Percentiles rank a stretch among this genome's conserved stretches.
Evolutionary conservation across 2,888 invertebrate genomes (phyloP).

Genomic region (Flexamia atlantica): DNA sequence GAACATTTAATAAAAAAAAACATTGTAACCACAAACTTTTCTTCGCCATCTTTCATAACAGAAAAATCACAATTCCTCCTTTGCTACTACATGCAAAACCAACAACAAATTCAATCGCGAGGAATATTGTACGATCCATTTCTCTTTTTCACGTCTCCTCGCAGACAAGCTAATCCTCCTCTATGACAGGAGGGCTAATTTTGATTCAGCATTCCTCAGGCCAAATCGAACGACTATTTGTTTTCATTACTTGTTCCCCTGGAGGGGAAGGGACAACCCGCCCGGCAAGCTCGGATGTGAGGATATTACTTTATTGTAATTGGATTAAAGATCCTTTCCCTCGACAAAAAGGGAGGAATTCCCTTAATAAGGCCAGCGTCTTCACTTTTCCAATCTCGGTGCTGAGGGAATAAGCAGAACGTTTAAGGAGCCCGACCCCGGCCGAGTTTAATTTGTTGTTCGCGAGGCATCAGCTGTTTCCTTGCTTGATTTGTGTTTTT

Average conservation of each 20-base stretch:
- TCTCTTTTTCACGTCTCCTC: not conserved
- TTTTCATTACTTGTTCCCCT: slow-evolving; percentile 48
- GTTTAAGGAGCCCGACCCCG: slow-evolving; percentile 34
- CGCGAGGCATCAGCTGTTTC: slow-evolving; percentile 30
- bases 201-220: slow-evolving; percentile 52
- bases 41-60: too few relatives aligned
- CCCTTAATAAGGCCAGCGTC: slow-evolving; percentile 58
- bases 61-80: too few relatives aligned
- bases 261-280: not conserved
- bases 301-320: slow-evolving; percentile 64
- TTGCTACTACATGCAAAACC: too few relatives aligned
- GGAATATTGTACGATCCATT: too few relatives aligned
- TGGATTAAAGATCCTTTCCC: slow-evolving; percentile 62
- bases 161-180: slow-evolving; percentile 23
- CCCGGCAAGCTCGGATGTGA: slow-evolving; percentile 32
- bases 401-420: slow-evolving; percentile 55
- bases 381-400: slow-evolving; percentile 54
- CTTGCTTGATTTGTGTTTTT: slow-evolving; percentile 5
- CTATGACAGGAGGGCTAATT: slow-evolving; percentile 54
- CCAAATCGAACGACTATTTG: slow-evolving; percentile 54
- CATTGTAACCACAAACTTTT: too few relatives aligned
- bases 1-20: too few relatives aligned
- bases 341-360: slow-evolving; percentile 57
- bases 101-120: too few relatives aligned
- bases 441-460: slow-evolving; percentile 54